Percentiles rank a stretch among this genome's conserved stretches.
phyloP scores from a whole-genome alignment of 2,888 invertebrate genomes.

The Heteropelma amictum region DNA sequence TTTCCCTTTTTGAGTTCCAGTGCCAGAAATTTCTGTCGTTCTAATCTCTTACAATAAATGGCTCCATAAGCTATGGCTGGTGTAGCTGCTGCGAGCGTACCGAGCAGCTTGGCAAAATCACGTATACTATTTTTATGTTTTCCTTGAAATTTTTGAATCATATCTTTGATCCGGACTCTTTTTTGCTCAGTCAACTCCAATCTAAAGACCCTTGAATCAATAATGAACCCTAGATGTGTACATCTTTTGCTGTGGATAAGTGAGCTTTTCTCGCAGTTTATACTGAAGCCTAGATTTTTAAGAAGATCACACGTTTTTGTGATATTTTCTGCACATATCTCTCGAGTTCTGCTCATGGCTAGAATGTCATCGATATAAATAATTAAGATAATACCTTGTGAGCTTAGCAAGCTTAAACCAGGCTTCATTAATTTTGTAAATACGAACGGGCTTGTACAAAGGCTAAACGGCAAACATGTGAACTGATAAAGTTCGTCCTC shows the following conservation, averaged over 20 bases:
- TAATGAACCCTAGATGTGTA: conserved; percentile 2
- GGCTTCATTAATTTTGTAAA: conserved; percentile 23
- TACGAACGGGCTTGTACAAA: background rate
- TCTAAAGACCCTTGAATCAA: background rate
- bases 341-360: background rate
- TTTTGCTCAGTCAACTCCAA: conserved; percentile 14
- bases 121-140: no score
- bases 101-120: no score
- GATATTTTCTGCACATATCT: background rate
- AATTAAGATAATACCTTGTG: background rate
- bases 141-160: background rate
- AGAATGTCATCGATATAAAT: background rate
- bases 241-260: background rate
- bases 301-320: background rate
- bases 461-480: conserved; percentile 7
- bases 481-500: background rate
- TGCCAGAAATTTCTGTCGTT: conserved; percentile 4
- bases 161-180: background rate
- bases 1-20: background rate
- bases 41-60: background rate
- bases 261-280: conserved; percentile 16
- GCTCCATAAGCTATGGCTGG: conserved; percentile 14
- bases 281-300: background rate
- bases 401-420: background rate
- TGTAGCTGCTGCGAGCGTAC: background rate